Conservation (phyloP, 1,140 invertebrate species). For the Drosophila punjabiensis region DNA sequence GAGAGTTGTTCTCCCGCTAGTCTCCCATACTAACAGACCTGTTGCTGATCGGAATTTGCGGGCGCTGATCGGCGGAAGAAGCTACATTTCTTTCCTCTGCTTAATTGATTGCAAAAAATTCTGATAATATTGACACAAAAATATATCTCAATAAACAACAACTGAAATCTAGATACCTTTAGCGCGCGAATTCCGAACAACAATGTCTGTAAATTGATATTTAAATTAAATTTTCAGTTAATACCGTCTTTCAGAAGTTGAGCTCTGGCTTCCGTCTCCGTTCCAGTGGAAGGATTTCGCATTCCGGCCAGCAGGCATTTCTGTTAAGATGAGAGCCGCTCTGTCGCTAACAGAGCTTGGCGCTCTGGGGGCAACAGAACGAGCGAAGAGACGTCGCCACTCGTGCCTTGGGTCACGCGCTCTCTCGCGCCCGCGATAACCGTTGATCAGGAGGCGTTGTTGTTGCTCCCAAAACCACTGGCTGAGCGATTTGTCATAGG, state of each 20-base stretch:
- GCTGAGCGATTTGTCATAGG: conserved; percentile 65
- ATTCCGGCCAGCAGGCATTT: not conserved
- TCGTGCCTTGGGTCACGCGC: conserved; percentile 60
- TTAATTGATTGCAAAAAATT: not conserved
- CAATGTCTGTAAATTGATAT: not conserved
- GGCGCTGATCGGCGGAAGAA: not conserved
- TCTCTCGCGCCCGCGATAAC: conserved; percentile 23
- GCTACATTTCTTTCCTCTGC: not conserved
- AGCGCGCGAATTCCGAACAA: not conserved
- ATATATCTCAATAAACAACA: not conserved
- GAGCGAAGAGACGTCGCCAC: conserved; percentile 19
- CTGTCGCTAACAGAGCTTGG: not conserved
- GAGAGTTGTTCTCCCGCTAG: conserved; percentile 2
- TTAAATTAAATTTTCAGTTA: not conserved
- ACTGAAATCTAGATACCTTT: not conserved
- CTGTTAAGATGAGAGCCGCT: conserved; percentile 2
- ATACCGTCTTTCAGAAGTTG: not conserved
- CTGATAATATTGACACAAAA: not conserved
- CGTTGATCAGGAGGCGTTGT: conserved; percentile 34
- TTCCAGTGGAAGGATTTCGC: not conserved
- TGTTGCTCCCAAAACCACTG: conserved; percentile 40
- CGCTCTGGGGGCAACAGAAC: not conserved
- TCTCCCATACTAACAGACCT: conserved; percentile 4
- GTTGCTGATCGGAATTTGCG: conserved; percentile 10
- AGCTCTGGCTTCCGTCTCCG: not conserved